Base-by-base conservation (phyloP, 2,888 invertebrate species). In the Cosmorhoe ocellata region DNA sequence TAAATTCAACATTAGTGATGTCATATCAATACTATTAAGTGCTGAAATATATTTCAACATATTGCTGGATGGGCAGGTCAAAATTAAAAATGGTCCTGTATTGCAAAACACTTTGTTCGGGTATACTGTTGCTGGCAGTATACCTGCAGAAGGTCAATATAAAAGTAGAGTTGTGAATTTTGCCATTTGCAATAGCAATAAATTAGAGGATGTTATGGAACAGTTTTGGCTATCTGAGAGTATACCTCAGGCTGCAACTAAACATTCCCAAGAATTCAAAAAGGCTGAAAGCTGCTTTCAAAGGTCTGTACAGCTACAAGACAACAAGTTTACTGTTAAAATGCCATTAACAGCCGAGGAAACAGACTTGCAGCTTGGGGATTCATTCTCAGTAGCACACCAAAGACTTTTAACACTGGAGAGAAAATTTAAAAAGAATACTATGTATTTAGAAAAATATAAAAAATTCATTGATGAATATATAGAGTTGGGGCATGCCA, bases 1-100 rank as follows among this genome's bases (percentile, higher is more conserved):
- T 13, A 13, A 32, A 8, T 32, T 32, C 32, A 13, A 32, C 12
- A 11, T 32, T 13, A 13, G 11, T 13, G 8, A 32, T 32, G 32
- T 32, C 32, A 32, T 32, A 32, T 32, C 32, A 32, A 32, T 32
- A 13, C 32, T 32, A 12, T 7, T 32, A 32, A 32, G 32, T 32
- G 32, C 32, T 32, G 32, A 32, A 32, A 32, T 32, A 13, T 32
- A 32, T 32, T 32, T 32, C 32, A 32, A 32, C 13, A 32, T 18
- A 3, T 18, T 18, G 18, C 4, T 18, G 18, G 18, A 18, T 30
- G 27, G 27, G 1, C 27, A 27, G 27, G 27, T 27, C 27, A 27
- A 27, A 9, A 9, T 27, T 9, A 3, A 27, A 9, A 27, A 27
- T 27, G 27, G 27, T 27, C 27, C 27, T 6, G 27, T 27, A 27